A percentile compares a stretch with the other conserved stretches of the same genome.
Evolutionary conservation across 2,888 invertebrate species (phyloP).

Genomic region (Clepsis dumicolana): DNA sequence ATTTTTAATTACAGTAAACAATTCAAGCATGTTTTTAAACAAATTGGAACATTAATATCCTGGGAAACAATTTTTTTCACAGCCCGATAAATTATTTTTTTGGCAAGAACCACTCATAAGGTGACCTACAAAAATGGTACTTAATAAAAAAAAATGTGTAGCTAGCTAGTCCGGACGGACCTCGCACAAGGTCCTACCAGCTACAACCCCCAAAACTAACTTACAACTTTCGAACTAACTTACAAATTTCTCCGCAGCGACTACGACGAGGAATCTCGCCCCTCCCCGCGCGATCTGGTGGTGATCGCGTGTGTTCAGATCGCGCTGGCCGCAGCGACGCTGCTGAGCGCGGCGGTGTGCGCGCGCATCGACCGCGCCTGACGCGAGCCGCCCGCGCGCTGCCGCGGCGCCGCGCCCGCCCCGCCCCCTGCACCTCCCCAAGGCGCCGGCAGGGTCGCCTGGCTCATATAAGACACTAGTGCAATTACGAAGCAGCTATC

Average conservation of each 20-base stretch:
- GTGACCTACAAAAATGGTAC: too few relatives aligned
- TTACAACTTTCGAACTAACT: not conserved
- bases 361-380: constrained; percentile 85
- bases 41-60: too few relatives aligned
- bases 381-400: constrained; percentile 75
- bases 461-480: constrained; percentile 82
- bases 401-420: constrained; percentile 72
- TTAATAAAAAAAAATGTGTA: too few relatives aligned
- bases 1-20: too few relatives aligned
- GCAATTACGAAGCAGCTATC: too few relatives aligned
- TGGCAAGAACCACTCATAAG: too few relatives aligned
- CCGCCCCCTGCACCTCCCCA: constrained; percentile 60
- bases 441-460: constrained; percentile 80
- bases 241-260: not conserved
- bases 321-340: constrained; percentile 78
- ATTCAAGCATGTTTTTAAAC: too few relatives aligned
- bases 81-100: too few relatives aligned
- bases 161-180: too few relatives aligned
- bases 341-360: constrained; percentile 82
- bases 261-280: constrained; percentile 71
- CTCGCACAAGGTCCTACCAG: too few relatives aligned
- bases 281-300: constrained; percentile 75
- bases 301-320: constrained; percentile 84
- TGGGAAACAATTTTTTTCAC: too few relatives aligned
- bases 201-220: too few relatives aligned